These are phyloP conservation scores for Parasteatoda lunata DNA, from an alignment of 2,888 invertebrate genomes.

Conservation along the genomic window DNA sequence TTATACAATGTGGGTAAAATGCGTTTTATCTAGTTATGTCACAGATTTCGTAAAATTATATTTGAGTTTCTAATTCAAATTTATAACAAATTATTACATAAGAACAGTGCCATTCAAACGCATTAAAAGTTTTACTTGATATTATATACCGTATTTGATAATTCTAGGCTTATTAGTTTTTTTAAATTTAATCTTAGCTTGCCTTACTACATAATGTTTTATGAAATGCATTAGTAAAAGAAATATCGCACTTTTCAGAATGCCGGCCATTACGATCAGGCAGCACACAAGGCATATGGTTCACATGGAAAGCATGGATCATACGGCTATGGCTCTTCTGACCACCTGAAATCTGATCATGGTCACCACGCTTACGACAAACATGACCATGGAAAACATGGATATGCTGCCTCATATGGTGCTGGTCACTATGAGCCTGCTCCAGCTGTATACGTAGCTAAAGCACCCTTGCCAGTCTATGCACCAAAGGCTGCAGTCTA, in stretches of 20 bases:
- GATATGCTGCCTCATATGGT: constrained; percentile 37
- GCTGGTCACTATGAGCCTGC: constrained; percentile 35
- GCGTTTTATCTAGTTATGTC: no score
- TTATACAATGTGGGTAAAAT: no score
- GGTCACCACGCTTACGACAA: constrained; percentile 57
- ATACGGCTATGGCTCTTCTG: constrained; percentile 56
- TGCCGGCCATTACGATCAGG: constrained; percentile 59
- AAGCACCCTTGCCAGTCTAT: constrained; percentile 13
- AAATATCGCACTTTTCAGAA: constrained; percentile 17
- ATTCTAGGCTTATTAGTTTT: no score
- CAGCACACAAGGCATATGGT: constrained; percentile 48
- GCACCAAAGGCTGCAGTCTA: constrained; percentile 9
- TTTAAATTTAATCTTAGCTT: no score
- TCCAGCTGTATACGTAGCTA: constrained; percentile 17
- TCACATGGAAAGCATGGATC: constrained; percentile 51
- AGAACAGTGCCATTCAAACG: no score
- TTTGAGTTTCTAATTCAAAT: no score
- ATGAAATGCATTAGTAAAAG: background rate
- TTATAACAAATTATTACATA: no score
- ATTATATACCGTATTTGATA: no score
- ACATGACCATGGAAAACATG: constrained; percentile 37
- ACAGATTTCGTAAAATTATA: no score
- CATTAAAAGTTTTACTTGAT: no score
- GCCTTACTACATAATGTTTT: no score
- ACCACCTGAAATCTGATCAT: constrained; percentile 57